Conservation (phyloP, 2,797 vertebrate genomes). For the Urophycis tenuis region DNA sequence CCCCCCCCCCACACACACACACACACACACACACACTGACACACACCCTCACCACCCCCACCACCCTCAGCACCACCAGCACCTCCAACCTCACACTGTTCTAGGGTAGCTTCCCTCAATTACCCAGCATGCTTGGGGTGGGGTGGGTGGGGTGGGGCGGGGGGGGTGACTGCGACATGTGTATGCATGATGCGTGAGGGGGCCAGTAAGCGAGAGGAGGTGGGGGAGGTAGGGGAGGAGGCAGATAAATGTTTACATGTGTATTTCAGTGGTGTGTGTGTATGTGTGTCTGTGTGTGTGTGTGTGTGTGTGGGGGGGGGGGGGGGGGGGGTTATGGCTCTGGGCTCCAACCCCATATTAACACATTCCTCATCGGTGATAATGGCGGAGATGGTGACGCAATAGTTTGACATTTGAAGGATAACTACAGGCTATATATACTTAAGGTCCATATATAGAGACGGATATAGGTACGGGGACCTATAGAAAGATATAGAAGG, state of each 20-base stretch:
- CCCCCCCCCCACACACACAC: slow-evolving; percentile 28
- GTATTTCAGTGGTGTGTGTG: slow-evolving; percentile 38
- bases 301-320: no score
- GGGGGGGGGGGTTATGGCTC: not conserved
- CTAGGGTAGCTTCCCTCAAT: slow-evolving; percentile 74
- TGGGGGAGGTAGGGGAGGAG: not conserved
- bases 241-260: slow-evolving; percentile 58
- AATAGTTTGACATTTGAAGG: not conserved
- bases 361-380: not conserved
- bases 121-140: slow-evolving; percentile 60
- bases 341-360: not conserved
- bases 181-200: not conserved
- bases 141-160: slow-evolving; percentile 31
- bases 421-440: not conserved
- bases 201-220: not conserved
- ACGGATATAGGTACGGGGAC: not conserved
- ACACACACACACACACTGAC: slow-evolving; percentile 11
- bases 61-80: slow-evolving; percentile 42
- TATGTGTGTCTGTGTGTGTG: slow-evolving; percentile 27
- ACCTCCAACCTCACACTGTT: slow-evolving; percentile 53
- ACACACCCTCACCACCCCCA: slow-evolving; percentile 40
- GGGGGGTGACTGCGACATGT: slow-evolving; percentile 14
- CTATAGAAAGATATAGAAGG: no score
- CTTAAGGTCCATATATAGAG: not conserved
- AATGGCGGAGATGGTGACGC: not conserved